Conservation (phyloP, 2,113 vertebrate species). For the Burhinus bistriatus region DNA sequence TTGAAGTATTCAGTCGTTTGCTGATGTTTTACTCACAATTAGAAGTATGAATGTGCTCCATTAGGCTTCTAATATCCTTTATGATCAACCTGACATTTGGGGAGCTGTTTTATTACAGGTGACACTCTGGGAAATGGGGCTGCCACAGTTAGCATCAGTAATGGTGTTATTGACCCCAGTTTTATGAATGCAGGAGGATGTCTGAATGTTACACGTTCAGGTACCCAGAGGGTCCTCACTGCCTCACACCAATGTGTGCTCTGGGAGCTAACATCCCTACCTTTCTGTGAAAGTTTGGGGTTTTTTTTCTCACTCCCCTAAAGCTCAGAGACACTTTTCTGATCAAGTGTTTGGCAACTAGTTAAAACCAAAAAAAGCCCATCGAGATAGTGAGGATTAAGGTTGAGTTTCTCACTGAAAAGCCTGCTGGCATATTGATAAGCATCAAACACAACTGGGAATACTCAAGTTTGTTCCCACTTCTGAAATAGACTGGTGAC, state of each 20-base stretch:
- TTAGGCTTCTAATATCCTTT: conserved; percentile 57
- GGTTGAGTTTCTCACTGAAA: neutral
- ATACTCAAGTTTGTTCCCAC: neutral
- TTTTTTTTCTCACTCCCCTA: neutral
- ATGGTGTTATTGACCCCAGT: conserved; percentile 51
- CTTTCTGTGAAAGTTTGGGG: neutral
- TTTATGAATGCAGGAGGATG: neutral
- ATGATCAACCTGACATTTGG: conserved; percentile 55
- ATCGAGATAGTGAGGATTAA: neutral
- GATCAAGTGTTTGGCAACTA: neutral
- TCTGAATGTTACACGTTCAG: neutral
- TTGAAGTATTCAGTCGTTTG: conserved; percentile 27
- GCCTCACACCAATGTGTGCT: neutral
- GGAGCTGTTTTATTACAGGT: conserved; percentile 45
- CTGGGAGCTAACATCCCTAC: neutral
- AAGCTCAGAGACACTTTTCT: neutral
- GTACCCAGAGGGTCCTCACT: neutral
- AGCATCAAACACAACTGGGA: neutral
- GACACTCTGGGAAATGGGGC: conserved; percentile 27
- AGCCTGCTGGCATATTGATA: neutral
- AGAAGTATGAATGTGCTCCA: conserved; percentile 55
- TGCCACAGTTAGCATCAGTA: conserved; percentile 1
- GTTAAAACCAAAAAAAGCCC: neutral
- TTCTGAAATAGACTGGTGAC: neutral
- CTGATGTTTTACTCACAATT: conserved; percentile 67